Evolutionary conservation across 2,888 invertebrate genomes (phyloP).

Genomic region (Tineola bisselliella): DNA sequence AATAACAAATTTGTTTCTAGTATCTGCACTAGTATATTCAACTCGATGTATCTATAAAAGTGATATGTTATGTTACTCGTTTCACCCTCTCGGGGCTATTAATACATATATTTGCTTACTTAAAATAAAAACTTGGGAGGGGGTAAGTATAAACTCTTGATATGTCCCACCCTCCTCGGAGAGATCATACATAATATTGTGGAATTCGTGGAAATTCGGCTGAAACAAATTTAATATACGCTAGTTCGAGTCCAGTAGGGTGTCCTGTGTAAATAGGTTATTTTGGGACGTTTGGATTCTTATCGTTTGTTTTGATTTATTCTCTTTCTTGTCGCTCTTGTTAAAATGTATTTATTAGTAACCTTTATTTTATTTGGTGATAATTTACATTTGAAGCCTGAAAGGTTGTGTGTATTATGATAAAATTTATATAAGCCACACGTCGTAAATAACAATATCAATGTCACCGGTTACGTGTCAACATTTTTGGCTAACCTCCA

Average conservation of each 20-base stretch:
- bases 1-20: too few relatives aligned
- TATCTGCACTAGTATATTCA: too few relatives aligned
- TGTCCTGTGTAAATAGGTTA: constrained; percentile 4
- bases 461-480: not conserved
- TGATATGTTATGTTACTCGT: not conserved
- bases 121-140: not conserved
- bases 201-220: constrained; percentile 37
- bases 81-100: not conserved
- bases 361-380: too few relatives aligned
- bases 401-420: too few relatives aligned
- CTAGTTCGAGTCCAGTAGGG: constrained; percentile 16
- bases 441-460: not conserved
- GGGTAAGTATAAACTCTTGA: not conserved
- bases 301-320: not conserved
- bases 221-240: constrained; percentile 58
- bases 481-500: not conserved
- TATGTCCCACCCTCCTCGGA: constrained; percentile 15
- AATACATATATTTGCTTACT: not conserved
- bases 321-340: not conserved
- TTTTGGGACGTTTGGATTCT: not conserved
- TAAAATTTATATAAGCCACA: too few relatives aligned
- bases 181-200: constrained; percentile 44
- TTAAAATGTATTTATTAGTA: too few relatives aligned
- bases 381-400: too few relatives aligned
- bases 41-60: too few relatives aligned